Base-by-base conservation (phyloP, 2,113 vertebrate genomes). In the Etheostoma spectabile region DNA sequence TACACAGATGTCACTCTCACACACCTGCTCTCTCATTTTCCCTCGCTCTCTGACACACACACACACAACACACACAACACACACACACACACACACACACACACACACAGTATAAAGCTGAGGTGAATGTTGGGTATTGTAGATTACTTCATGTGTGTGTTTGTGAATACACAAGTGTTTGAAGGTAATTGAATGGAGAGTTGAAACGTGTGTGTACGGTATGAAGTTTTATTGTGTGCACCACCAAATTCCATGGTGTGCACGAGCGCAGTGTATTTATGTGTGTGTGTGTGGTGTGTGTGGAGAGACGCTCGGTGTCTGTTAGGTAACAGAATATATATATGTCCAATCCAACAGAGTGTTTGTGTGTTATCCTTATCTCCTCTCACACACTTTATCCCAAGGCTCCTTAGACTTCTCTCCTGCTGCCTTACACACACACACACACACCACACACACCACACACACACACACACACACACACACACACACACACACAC, bases 331-430 rank as follows among this genome's bases (percentile, higher is more conserved):
- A 69, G 11, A 86, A 85, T 83, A 42, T 42, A 42, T 42, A 68
- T 82, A 33, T 78, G 61, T 84, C 51, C 75, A 84, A 86, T 89
- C 83, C 75, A 75, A 33, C 64, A 52, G 27, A 53, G 53, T 74
- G 71, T 71, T 76, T 73, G 77, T 88, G 81, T 80, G 78, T 80
- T 82, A 77, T 75, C 46, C 91, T 88, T 91, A 91, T 91, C 84
- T 91, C 22, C 48, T 74, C 79, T 79, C 80, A 79, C 85, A 92
- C 80, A 86, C 84, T 69, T 83, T 83, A 71, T 86, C 87, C 83
- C 68, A 56, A 52, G 89, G 91, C 82, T 85, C 85, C 79, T 68
- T 64, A 59, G 65, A 80, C 76, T 77, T 71, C 69, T 72, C 57
- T 77, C 85, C 81, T 81, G 85, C 83, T 92, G 83, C 81, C 86